Evolutionary conservation across 2,113 vertebrate species (phyloP).

Genomic region (Clarias macrocephalus): DNA sequence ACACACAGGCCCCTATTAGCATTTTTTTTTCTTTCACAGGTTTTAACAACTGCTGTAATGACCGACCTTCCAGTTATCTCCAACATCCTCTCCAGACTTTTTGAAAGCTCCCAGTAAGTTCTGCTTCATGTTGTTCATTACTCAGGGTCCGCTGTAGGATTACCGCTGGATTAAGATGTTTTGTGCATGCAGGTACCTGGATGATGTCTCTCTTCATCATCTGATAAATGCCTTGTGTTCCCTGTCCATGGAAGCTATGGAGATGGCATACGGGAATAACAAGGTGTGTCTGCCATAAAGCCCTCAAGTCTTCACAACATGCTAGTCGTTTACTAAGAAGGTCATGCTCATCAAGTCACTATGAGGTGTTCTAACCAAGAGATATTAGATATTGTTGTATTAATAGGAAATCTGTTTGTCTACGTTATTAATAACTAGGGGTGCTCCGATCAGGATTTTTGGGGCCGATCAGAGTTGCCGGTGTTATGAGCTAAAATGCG

Average conservation of each 20-base stretch:
- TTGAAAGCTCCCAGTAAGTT: conserved; percentile 98
- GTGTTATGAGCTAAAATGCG: no score
- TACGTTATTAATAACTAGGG: not conserved
- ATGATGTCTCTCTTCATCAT: conserved; percentile 98
- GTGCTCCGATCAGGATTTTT: no score
- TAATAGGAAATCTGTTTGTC: not conserved
- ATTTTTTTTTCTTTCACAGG: conserved; percentile 68
- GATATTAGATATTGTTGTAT: not conserved
- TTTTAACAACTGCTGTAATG: conserved; percentile 98
- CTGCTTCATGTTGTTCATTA: not conserved
- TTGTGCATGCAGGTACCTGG: conserved; percentile 83
- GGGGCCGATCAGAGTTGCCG: no score
- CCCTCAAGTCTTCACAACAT: not conserved
- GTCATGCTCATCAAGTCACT: not conserved
- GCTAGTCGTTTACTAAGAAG: not conserved
- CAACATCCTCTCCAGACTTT: conserved; percentile 94
- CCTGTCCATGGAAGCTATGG: conserved; percentile 97
- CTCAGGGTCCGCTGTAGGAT: not conserved
- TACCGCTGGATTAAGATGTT: conserved; percentile 23
- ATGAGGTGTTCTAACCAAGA: not conserved
- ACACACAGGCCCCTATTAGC: not conserved
- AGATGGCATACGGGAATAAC: conserved; percentile 98
- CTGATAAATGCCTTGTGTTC: conserved; percentile 98
- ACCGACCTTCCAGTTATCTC: conserved; percentile 96
- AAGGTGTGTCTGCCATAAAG: conserved; percentile 74